Evolutionary conservation across 2,888 invertebrate species (phyloP), one percentile per base, ranked within the genome.

Genomic region (Scrobipalpa atriplicella): DNA sequence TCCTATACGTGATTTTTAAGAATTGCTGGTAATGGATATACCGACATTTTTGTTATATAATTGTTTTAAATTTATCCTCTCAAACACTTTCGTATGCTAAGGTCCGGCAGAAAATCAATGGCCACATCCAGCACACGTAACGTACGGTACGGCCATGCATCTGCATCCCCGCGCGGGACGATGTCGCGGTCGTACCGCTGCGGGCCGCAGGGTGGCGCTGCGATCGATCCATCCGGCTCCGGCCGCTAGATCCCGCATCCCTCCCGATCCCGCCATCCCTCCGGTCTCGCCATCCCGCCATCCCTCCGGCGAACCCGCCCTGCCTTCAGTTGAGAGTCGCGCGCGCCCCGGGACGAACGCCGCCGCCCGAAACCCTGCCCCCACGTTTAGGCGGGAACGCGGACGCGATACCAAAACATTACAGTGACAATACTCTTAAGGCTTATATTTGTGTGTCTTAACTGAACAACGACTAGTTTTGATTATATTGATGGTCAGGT

Each of bases 161-260:
- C 90, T 89, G 90, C 91, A 92, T 90, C 91, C 92, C 91, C 87
- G 87, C 87, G 87, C 88, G 89, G 89, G 90, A 90, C 79, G 75
- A 71, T 76, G 66, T 66, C 70, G 71, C 69, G 78, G 80, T 70
- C 75, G 75, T 77, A 74, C 76, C 75, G 76, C 75, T 75, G 75
- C 62, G 70, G 73, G 68, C 68, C 71, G 68, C 78, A 82, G 85
- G 86, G 86, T 83, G 84, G 84, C 81, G 85, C 2, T 56, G 56
- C 38, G 58, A 58, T 88, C 87, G 86, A 86, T 88, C 87, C 78
- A 58, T 38, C 38, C 58, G 58, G 58, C 29, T n/a, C 36, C 58
- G 38, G 78, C 77, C 70, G 77, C 75, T 76, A 43, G 54, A 56
- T 56, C 54, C 62, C 43, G 54, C 64, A 54, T 56, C 64, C 54